Evolutionary conservation across 2,888 invertebrate genomes (phyloP).

Genomic region (Podotricha telesiphe): DNA sequence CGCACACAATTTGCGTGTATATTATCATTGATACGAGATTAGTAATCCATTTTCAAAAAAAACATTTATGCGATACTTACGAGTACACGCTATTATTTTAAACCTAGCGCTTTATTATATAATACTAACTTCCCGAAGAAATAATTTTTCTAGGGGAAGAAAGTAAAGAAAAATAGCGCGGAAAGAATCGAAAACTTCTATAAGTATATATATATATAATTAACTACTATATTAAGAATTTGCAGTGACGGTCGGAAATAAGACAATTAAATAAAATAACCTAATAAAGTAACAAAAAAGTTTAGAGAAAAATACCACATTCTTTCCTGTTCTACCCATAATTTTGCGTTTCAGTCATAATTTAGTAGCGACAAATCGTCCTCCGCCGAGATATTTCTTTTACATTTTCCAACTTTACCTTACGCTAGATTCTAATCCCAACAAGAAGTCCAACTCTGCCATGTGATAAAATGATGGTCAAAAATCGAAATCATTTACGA

Average conservation of each 20-base stretch:
- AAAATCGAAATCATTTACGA: no score
- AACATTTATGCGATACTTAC: constrained; percentile 5
- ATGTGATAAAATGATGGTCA: background rate
- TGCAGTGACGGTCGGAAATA: background rate
- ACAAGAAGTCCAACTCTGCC: constrained; percentile 2
- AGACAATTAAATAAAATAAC: background rate
- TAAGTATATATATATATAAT: background rate
- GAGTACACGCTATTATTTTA: constrained; percentile 9
- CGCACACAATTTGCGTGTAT: background rate
- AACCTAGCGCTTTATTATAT: background rate
- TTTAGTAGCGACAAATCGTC: constrained; percentile 7
- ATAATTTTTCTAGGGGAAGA: constrained; percentile 28
- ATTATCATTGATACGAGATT: background rate
- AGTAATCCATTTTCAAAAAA: constrained; percentile 4
- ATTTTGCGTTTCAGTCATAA: constrained; percentile 5
- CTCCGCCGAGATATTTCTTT: background rate
- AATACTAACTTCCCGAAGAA: constrained; percentile 25
- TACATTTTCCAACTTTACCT: background rate
- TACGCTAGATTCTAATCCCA: constrained; percentile 1
- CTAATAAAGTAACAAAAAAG: background rate
- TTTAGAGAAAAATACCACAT: constrained; percentile 1
- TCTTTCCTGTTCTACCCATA: constrained; percentile 20
- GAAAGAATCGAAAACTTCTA: constrained; percentile 20
- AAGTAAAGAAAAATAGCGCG: constrained; percentile 15
- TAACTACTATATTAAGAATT: constrained; percentile 1